Conservation (phyloP, 2,888 invertebrate species). For the Iselma pallidipennis region DNA sequence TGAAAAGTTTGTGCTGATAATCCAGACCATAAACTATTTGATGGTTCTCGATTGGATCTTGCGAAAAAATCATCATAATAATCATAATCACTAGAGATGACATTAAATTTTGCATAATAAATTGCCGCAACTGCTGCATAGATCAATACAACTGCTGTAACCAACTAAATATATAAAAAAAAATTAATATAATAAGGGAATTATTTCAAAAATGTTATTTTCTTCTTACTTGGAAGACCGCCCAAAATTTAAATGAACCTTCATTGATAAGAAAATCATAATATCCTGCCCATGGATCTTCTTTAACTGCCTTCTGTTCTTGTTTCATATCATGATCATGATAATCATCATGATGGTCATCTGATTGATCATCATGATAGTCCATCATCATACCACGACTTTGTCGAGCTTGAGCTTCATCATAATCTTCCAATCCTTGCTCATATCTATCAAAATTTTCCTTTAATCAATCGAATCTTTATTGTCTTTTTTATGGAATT, state of each 20-base stretch:
- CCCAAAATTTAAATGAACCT: slow-evolving; percentile 89
- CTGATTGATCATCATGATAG: slow-evolving; percentile 58
- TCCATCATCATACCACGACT: slow-evolving; percentile 57
- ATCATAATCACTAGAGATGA: slow-evolving; percentile 76
- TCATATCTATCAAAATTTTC: slow-evolving; percentile 39
- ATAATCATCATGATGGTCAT: slow-evolving; percentile 58
- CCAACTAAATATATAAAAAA: slow-evolving; percentile 63
- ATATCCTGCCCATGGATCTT: slow-evolving; percentile 78
- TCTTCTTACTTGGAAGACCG: slow-evolving; percentile 74
- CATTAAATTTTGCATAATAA: slow-evolving; percentile 87
- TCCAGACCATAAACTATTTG: slow-evolving; percentile 57
- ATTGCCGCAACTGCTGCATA: slow-evolving; percentile 86
- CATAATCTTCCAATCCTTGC: slow-evolving; percentile 49
- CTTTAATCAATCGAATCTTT: neutral
- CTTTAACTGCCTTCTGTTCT: slow-evolving; percentile 63
- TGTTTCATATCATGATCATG: slow-evolving; percentile 56
- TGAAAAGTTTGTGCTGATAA: slow-evolving; percentile 67
- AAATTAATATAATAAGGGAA: slow-evolving; percentile 22
- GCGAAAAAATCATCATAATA: slow-evolving; percentile 70
- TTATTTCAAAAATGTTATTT: slow-evolving; percentile 12
- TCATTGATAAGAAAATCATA: slow-evolving; percentile 88
- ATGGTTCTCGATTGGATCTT: slow-evolving; percentile 61
- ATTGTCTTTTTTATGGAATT: neutral
- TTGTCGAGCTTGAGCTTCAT: slow-evolving; percentile 47
- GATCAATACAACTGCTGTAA: slow-evolving; percentile 77